Base-by-base conservation (phyloP, 2,888 invertebrate genomes). In the Chrysolina americana region DNA sequence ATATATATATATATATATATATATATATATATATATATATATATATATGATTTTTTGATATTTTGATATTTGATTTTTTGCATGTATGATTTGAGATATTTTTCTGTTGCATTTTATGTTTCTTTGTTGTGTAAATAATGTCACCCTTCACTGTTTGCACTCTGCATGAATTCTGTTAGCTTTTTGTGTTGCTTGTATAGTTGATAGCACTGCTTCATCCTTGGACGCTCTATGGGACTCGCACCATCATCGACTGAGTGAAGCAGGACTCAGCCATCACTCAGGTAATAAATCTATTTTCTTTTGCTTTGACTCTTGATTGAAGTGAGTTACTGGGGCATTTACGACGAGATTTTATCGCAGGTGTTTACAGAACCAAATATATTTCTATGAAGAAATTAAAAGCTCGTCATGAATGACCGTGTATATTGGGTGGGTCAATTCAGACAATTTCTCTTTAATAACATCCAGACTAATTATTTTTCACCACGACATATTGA, bases 201-300 rank as follows among this genome's bases (percentile, higher is more conserved):
- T 89, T 89, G 90, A 89, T 89, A 91, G 91, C 89, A 89, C 90
- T 85, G 90, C 91, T 85, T 91, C 92, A 80, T 92, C 92, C 83
- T 92, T 93, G 92, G 94, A 94, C 88, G 91, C 92, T 83, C 90
- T 94, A 75, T 94, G 93, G 93, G 94, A 93, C 88, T 90, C 90
- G 87, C 92, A 93, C 85, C 92, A 92, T 82, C 91, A 93, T 83
- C 92, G 93, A 86, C 91, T 94, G 86, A 93, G 92, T 89, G 94
- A 94, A 89, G 93, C 94, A 83, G 94, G 93, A 86, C 91, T 94
- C 81, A 91, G 93, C 85, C 90, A 94, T 88, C 92, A 92, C 85
- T 93, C 94, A 92, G 94, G 94, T 94, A 92, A 28, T 59, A n/a
- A 23, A 10, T n/a, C n/a, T 21, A 21, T 53, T 53, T 53, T 10